Base-by-base conservation (phyloP, 1,140 invertebrate genomes). In the Lanistes nyassanus region DNA sequence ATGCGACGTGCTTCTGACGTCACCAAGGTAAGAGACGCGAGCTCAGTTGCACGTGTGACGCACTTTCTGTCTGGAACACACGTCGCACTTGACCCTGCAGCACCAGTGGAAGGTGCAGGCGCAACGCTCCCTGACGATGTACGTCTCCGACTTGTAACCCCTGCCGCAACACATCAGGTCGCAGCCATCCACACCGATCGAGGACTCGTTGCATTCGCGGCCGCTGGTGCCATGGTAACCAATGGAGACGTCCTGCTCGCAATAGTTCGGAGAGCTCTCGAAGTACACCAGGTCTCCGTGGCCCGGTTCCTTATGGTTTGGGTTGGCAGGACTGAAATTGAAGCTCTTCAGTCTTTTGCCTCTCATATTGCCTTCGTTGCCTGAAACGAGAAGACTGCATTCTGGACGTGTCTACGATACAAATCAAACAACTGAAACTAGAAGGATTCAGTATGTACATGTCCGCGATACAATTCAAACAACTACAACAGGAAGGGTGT, bases 21-120 rank as follows among this genome's bases (percentile, higher is more conserved):
- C 13, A 16, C 13, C 53, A 55, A n/a, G 53, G 53, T n/a, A 16
- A n/a, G n/a, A 55, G n/a, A 29, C 36, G 11, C 13, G 19, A 23
- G 23, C 7, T 79, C 73, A 85, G 29, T 80, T 60, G 70, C 83
- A 86, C 42, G 79, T 86, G 74, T 85, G 79, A 31, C 79, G 74
- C 3, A 82, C 66, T 76, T 81, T 83, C 29, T 76, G 79, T 34
- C 79, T 53, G 21, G 79, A 81, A 64, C 88, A 89, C 29, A 79
- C 80, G 81, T 96, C 92, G 87, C 96, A 97, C 83, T 94, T 92
- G 11, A 98, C 96, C 67, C 92, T 90, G 87, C 96, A 98, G 90
- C 96, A 97, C 96, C 96, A 97, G 78, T 94, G 92, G 89, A 98
- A 97, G 83, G 93, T 94, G 90, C 96, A 98, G 80, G 93, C 92